Percentiles rank a stretch among this genome's conserved stretches.
Conservation (phyloP, 2,113 vertebrate genomes). For the Aptenodytes patagonicus region DNA sequence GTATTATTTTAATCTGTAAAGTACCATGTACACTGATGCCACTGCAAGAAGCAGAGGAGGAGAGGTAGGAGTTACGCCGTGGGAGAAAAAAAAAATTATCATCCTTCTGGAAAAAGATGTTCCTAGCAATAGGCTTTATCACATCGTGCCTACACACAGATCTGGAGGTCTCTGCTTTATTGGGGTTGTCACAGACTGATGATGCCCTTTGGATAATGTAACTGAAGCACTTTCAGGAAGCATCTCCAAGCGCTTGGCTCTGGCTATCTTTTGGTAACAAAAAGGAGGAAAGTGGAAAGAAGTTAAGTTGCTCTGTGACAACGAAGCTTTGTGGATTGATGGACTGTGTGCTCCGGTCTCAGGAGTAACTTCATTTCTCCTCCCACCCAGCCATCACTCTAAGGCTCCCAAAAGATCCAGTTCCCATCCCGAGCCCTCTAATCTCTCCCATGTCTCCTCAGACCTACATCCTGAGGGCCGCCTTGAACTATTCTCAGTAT, state of each 20-base stretch:
- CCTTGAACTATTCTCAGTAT: neutral
- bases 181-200: neutral
- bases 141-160: neutral
- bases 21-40: neutral
- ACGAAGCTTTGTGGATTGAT: rapidly evolving
- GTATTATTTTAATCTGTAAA: neutral
- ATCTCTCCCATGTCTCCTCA: neutral
- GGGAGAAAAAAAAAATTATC: neutral
- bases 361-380: neutral
- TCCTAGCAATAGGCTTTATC: neutral
- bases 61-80: neutral
- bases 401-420: neutral
- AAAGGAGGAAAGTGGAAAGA: neutral
- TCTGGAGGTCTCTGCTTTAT: neutral
- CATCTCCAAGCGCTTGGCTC: neutral
- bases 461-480: neutral
- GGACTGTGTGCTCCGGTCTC: neutral
- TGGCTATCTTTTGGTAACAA: neutral
- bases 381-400: neutral
- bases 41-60: neutral
- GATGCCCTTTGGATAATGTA: neutral
- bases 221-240: neutral
- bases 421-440: neutral
- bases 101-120: neutral
- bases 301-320: neutral